A percentile compares a stretch with the other conserved stretches of the same genome.
These are phyloP conservation scores for Conomelus anceps DNA, from an alignment of 2,888 invertebrate genomes.

Conservation along the genomic window DNA sequence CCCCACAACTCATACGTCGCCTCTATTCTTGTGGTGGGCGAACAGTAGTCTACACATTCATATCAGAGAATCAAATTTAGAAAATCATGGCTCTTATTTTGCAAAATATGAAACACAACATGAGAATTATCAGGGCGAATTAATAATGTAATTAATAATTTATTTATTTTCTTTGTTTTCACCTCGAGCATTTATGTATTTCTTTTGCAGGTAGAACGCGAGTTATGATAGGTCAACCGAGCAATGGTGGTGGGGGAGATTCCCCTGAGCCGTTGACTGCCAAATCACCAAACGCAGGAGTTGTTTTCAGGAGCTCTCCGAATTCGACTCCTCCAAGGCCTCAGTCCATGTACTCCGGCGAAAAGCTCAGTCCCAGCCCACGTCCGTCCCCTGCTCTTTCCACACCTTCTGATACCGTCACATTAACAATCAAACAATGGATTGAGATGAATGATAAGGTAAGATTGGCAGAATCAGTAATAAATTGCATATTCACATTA, in stretches of 20 bases:
- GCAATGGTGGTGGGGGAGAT: constrained; percentile 1
- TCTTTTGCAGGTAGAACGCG: constrained; percentile 30
- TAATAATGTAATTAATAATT: not conserved
- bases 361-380: not conserved
- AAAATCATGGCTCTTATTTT: too few species aligned
- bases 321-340: constrained; percentile 17
- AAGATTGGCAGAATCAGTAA: constrained; percentile 35
- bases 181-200: not conserved
- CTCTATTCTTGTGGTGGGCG: too few species aligned
- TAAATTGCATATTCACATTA: not conserved
- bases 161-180: not conserved
- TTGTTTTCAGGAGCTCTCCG: not conserved
- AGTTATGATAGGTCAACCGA: constrained; percentile 30
- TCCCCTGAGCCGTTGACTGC: constrained; percentile 16
- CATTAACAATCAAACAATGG: constrained; percentile 38
- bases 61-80: too few species aligned
- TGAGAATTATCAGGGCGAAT: too few species aligned
- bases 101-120: too few species aligned
- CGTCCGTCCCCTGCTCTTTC: constrained; percentile 19
- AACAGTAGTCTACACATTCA: too few species aligned
- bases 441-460: constrained; percentile 44
- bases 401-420: constrained; percentile 28
- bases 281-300: not conserved
- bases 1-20: too few species aligned
- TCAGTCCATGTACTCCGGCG: constrained; percentile 26